Conservation (phyloP, 2,888 invertebrate genomes). For the Cephalotes varians region DNA sequence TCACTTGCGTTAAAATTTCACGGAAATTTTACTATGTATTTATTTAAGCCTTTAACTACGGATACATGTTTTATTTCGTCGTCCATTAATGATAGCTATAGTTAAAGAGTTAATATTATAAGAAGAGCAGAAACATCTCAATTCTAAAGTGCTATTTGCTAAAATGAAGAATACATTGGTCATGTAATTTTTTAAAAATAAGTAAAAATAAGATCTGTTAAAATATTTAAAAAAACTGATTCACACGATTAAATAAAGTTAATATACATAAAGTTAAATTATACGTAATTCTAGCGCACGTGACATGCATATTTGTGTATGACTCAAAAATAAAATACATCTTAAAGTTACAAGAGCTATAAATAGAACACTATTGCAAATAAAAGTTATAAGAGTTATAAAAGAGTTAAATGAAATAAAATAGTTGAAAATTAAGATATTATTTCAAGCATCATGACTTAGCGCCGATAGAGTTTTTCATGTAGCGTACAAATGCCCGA, state of each 20-base stretch:
- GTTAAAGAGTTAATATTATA: too few relatives aligned
- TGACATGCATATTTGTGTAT: background rate
- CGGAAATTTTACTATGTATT: background rate
- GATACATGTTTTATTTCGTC: too few relatives aligned
- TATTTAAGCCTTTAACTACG: too few relatives aligned
- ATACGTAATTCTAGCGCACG: background rate
- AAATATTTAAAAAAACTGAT: background rate
- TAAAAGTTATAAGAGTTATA: background rate
- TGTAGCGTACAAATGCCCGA: constrained; percentile 1
- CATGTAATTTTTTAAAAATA: background rate
- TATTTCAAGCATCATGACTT: background rate
- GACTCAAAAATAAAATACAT: background rate
- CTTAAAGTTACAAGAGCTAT: background rate
- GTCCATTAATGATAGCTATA: too few relatives aligned
- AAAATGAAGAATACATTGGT: background rate
- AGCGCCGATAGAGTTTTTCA: background rate
- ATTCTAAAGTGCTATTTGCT: background rate
- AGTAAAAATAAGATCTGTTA: background rate
- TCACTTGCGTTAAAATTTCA: background rate
- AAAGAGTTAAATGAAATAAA: constrained; percentile 7
- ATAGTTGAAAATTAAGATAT: background rate
- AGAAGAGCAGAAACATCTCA: background rate
- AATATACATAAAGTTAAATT: background rate
- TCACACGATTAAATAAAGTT: background rate
- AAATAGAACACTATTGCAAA: too few relatives aligned